Percentiles rank a stretch among this genome's conserved stretches.
Evolutionary conservation across 37 sponge, comb jelly and placozoan species (phyloP).

Genomic region (Lycopodina hypogea): DNA sequence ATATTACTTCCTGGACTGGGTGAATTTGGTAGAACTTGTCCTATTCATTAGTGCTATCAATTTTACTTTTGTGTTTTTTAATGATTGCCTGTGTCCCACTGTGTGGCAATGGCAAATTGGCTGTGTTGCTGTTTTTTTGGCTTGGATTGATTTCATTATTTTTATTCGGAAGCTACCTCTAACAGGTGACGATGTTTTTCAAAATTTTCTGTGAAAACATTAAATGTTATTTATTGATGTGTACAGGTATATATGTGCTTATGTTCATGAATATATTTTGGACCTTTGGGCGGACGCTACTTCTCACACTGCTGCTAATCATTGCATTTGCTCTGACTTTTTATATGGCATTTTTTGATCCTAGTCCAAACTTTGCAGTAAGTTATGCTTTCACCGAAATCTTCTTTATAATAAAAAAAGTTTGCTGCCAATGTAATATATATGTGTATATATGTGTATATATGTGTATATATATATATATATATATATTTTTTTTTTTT

Average conservation of each 20-base stretch:
- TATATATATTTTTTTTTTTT: not conserved
- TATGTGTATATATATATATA: too few relatives aligned
- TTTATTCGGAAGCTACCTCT: slow-evolving; percentile 78
- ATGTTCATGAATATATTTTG: slow-evolving; percentile 92
- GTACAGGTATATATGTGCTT: slow-evolving; percentile 85
- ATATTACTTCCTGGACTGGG: slow-evolving; percentile 49
- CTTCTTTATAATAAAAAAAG: too few relatives aligned
- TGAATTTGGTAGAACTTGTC: slow-evolving; percentile 59
- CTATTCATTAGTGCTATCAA: slow-evolving; percentile 38
- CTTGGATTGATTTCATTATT: slow-evolving; percentile 89
- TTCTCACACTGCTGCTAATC: slow-evolving; percentile 78
- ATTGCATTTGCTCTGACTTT: slow-evolving; percentile 89
- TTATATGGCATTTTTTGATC: slow-evolving; percentile 79
- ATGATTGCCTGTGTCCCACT: slow-evolving; percentile 35
- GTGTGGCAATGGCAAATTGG: slow-evolving; percentile 92
- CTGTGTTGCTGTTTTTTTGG: slow-evolving; percentile 70
- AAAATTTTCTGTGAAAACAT: not conserved
- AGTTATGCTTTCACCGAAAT: not conserved
- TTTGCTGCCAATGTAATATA: too few relatives aligned
- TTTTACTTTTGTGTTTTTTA: slow-evolving; percentile 45
- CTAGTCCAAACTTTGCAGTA: slow-evolving; percentile 11
- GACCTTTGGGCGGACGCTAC: slow-evolving; percentile 77
- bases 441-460: too few relatives aligned
- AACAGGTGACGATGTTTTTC: slow-evolving; percentile 20
- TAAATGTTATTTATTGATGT: not conserved